Evolutionary conservation across 2,113 vertebrate genomes (phyloP).

Genomic region (Lanius ludovicianus): DNA sequence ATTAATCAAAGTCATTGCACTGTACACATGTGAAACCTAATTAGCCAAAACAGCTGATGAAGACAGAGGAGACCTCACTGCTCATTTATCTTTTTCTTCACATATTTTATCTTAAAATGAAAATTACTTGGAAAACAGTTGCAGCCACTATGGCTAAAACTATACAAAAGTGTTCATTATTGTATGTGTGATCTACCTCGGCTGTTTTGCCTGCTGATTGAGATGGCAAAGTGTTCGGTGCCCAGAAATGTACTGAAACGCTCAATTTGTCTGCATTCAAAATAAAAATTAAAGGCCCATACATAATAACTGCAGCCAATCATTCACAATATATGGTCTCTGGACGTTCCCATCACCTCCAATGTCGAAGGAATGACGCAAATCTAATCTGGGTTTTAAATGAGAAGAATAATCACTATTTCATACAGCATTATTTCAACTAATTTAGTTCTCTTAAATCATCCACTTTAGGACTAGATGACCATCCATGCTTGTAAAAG

Average conservation of each 20-base stretch:
- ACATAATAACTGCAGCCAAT: background rate
- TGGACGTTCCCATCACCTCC: background rate
- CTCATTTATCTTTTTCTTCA: conserved; percentile 16
- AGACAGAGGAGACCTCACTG: background rate
- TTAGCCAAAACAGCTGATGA: conserved; percentile 20
- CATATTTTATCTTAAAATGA: background rate
- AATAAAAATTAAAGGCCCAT: background rate
- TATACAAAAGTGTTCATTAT: background rate
- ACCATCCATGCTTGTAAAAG: background rate
- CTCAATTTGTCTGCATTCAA: background rate
- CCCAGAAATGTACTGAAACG: background rate
- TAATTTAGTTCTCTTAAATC: background rate
- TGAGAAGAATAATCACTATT: background rate
- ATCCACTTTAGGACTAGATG: background rate
- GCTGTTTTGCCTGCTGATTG: background rate
- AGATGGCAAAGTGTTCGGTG: background rate
- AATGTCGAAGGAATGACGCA: background rate
- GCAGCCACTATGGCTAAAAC: background rate
- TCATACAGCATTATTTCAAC: background rate
- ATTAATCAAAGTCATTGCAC: conserved; percentile 16
- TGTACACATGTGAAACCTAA: background rate
- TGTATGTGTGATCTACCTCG: background rate
- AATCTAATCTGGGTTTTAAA: background rate
- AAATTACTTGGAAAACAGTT: background rate
- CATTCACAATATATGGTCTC: background rate